Conservation (phyloP, 1,140 invertebrate species). For the Telenomus remus region DNA sequence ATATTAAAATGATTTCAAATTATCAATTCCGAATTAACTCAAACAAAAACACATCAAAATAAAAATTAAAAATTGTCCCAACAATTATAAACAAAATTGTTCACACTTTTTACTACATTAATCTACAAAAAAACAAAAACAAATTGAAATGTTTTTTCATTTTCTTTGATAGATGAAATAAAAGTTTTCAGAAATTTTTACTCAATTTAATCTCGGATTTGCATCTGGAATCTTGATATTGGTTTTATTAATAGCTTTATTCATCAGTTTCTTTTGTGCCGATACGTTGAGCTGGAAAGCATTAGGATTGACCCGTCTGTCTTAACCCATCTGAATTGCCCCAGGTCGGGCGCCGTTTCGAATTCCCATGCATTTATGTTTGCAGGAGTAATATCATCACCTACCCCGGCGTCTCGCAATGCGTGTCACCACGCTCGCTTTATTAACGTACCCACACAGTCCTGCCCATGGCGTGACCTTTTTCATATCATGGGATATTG, state of each 20-base stretch:
- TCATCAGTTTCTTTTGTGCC: slow-evolving; percentile 50
- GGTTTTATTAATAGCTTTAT: slow-evolving; percentile 19
- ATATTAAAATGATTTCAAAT: slow-evolving; percentile 64
- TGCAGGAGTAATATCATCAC: slow-evolving; percentile 72
- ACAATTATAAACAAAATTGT: slow-evolving; percentile 54
- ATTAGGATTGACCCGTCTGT: slow-evolving; percentile 67
- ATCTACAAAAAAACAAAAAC: no score
- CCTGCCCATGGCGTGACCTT: slow-evolving; percentile 47
- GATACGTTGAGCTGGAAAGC: slow-evolving; percentile 64
- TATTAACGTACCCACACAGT: slow-evolving; percentile 48
- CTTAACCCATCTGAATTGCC: slow-evolving; percentile 7
- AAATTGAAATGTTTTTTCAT: no score
- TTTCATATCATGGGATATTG: slow-evolving; percentile 66
- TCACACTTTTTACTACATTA: no score
- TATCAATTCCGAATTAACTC: no score
- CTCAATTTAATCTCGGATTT: no score
- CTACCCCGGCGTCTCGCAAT: slow-evolving; percentile 54
- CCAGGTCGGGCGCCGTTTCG: slow-evolving; percentile 60
- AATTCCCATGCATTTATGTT: slow-evolving; percentile 74
- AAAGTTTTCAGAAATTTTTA: no score
- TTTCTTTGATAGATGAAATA: no score
- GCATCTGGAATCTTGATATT: slow-evolving; percentile 25
- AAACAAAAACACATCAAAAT: no score
- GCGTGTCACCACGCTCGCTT: slow-evolving; percentile 54
- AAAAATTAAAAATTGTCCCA: no score